Conservation (phyloP, 2,113 vertebrate species). For the Monopterus albus region DNA sequence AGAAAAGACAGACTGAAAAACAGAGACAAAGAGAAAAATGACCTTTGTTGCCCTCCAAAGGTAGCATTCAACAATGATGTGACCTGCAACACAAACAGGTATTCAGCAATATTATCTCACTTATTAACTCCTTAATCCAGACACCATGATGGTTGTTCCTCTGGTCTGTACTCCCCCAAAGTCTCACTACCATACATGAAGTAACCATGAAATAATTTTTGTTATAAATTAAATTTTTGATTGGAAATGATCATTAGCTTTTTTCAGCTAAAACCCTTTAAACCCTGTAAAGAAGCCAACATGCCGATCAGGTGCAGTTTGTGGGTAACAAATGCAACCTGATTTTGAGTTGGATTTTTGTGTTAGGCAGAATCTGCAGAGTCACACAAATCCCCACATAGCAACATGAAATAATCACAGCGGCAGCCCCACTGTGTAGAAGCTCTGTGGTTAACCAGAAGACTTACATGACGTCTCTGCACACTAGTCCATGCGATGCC, state of each 20-base stretch:
- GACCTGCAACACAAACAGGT: constrained; percentile 59
- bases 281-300: not conserved
- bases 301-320: not conserved
- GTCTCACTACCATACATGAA: not conserved
- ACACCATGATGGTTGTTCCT: not conserved
- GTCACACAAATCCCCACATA: too few relatives aligned
- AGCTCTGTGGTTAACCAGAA: constrained; percentile 56
- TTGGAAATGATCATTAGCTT: too few relatives aligned
- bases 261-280: too few relatives aligned
- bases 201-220: constrained; percentile 19
- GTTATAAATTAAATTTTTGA: too few relatives aligned
- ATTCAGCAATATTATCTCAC: constrained; percentile 40
- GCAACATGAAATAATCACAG: constrained; percentile 24
- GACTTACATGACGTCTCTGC: constrained; percentile 43
- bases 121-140: constrained; percentile 24
- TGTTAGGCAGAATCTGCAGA: not conserved
- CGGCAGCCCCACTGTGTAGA: constrained; percentile 14
- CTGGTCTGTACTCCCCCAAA: too few relatives aligned
- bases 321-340: not conserved
- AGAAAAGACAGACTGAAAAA: not conserved
- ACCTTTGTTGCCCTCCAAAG: constrained; percentile 7
- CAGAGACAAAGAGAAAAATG: not conserved
- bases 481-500: constrained; percentile 48
- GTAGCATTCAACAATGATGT: constrained; percentile 2
- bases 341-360: not conserved